phyloP scores from a whole-genome alignment of 2,797 vertebrate genomes.

The Arnoldichthys spilopterus region DNA sequence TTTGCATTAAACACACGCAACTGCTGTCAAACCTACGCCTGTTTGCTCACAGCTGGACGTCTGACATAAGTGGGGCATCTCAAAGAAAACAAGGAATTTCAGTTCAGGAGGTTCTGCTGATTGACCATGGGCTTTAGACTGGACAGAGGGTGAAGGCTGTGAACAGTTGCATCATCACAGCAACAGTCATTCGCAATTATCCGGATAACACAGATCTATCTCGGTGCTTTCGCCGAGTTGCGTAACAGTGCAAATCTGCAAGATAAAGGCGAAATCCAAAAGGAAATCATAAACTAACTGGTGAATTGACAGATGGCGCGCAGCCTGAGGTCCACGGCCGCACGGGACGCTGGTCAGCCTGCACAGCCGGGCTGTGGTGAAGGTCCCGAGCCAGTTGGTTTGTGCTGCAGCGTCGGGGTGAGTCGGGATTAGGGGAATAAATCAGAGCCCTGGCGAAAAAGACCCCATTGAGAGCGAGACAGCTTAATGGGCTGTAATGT shows the following conservation, averaged over 20 bases:
- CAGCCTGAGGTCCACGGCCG: background rate
- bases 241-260: background rate
- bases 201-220: background rate
- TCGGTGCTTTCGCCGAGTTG: background rate
- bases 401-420: constrained; percentile 55
- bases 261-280: background rate
- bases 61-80: constrained; percentile 47
- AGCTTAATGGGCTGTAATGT: constrained; percentile 75
- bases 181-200: constrained; percentile 21
- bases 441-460: constrained; percentile 68
- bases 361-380: background rate
- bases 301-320: constrained; percentile 65
- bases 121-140: constrained; percentile 19
- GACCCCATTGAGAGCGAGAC: constrained; percentile 70
- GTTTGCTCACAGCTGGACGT: constrained; percentile 56
- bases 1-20: constrained; percentile 57
- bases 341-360: background rate
- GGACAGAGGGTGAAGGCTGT: constrained; percentile 13
- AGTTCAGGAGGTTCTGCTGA: constrained; percentile 35
- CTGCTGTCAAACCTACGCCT: constrained; percentile 45
- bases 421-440: constrained; percentile 69
- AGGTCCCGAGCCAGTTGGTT: constrained; percentile 39
- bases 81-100: constrained; percentile 25
- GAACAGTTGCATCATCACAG: constrained; percentile 21
- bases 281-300: background rate